Conservation (phyloP, 1,140 invertebrate species). For the Callitettix versicolor region DNA sequence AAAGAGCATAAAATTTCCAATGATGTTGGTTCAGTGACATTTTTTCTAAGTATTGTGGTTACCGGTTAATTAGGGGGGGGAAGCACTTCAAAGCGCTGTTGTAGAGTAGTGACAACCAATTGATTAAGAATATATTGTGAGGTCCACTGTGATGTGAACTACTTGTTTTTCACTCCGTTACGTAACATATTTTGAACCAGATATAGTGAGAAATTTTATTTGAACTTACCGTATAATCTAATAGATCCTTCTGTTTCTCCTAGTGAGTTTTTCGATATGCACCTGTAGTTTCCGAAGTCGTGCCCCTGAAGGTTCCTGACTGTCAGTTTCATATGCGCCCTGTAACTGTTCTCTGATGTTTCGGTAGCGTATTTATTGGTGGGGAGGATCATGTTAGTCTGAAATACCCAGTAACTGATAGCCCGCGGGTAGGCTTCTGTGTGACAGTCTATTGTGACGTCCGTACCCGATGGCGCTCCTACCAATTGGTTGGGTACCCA, state of each 20-base stretch:
- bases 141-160: no score
- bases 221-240: slow-evolving; percentile 81
- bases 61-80: no score
- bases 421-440: slow-evolving; percentile 87
- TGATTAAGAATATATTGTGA: no score
- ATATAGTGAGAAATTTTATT: no score
- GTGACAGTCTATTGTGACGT: slow-evolving; percentile 85
- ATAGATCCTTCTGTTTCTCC: slow-evolving; percentile 88
- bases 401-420: slow-evolving; percentile 86
- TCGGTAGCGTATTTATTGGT: slow-evolving; percentile 71
- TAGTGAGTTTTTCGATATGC: slow-evolving; percentile 86
- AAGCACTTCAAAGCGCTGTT: no score
- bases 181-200: no score
- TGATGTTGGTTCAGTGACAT: no score
- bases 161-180: no score
- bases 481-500: slow-evolving; percentile 86
- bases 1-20: no score
- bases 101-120: no score
- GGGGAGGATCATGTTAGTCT: slow-evolving; percentile 70
- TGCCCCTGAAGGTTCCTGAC: slow-evolving; percentile 63
- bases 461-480: slow-evolving; percentile 73
- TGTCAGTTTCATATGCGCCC: slow-evolving; percentile 74
- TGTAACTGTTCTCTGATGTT: slow-evolving; percentile 68
- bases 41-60: no score
- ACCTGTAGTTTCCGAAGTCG: slow-evolving; percentile 77